Evolutionary conservation across 2,113 vertebrate genomes (phyloP), one percentile per base, ranked within the genome.

Genomic region (Parus major): DNA sequence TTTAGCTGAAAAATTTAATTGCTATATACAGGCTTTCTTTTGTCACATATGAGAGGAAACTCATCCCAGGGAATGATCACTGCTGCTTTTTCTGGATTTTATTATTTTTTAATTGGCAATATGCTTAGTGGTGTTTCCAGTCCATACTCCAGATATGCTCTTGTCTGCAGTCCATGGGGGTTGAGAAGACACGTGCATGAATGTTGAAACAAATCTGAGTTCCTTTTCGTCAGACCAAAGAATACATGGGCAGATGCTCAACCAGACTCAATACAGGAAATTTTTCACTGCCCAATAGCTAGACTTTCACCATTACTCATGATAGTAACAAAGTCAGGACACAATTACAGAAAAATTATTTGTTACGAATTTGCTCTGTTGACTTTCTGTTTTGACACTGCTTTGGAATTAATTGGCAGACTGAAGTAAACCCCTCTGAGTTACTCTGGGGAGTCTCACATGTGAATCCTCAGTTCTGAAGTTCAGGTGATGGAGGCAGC

Each of bases 1-100:
- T 92, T 88, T 90, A 88, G 65, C 77, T 86, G 15, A 88, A 93
- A 78, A 29, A 78, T 91, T 59, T 95, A 95, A 92, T 93, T 94
- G 69, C 57, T 88, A 12, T 75, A 36, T 77, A 73, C 0, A 16
- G 63, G 41, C 84, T 87, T 87, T 76, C 59, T 95, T 93, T 93
- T 90, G 57, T 90, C 75, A 33, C 82, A 17, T 72, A 46, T 33
- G 61, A 95, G 56, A 83, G 44, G 72, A 73, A 86, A 44, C 33
- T 65, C 8, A 80, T 90, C 75, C 64, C 41, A 41, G 76, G 50
- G 72, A 78, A 33, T 50, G 22, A 70, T 81, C 31, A 5, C 28
- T 72, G 64, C 50, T 77, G 64, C 56, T 88, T 91, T 72, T 89
- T 81, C 66, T 88, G 78, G 83, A 65, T 59, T 93, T 86, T 14